A percentile compares a stretch with the other conserved stretches of the same genome.
Evolutionary conservation across 1,140 invertebrate genomes (phyloP).

Genomic region (Aphaenogaster ashmeadi): DNA sequence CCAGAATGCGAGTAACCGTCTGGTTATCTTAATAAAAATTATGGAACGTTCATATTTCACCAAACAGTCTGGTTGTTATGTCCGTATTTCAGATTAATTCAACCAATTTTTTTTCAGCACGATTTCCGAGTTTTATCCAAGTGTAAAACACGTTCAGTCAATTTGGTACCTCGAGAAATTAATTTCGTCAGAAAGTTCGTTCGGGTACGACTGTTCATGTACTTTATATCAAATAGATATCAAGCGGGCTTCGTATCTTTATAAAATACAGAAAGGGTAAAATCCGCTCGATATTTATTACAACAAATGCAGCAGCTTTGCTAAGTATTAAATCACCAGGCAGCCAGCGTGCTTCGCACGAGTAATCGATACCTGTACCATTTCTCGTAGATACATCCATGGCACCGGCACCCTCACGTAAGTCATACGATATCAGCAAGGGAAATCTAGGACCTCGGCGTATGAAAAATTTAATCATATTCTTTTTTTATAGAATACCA

Average conservation of each 20-base stretch:
- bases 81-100: too few species aligned
- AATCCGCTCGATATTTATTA: constrained; percentile 50
- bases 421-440: constrained; percentile 67
- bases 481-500: not conserved
- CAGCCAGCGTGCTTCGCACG: constrained; percentile 30
- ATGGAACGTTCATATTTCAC: too few species aligned
- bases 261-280: not conserved
- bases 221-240: constrained; percentile 30
- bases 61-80: too few species aligned
- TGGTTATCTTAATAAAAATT: too few species aligned
- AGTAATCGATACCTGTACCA: constrained; percentile 78
- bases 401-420: constrained; percentile 76
- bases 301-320: constrained; percentile 40
- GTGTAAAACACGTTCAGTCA: not conserved
- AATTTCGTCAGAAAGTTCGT: constrained; percentile 9
- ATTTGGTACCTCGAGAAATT: not conserved
- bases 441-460: not conserved
- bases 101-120: too few species aligned
- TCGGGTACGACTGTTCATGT: not conserved
- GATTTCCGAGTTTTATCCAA: not conserved
- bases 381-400: constrained; percentile 83
- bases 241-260: not conserved
- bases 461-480: constrained; percentile 36
- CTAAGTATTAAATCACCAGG: constrained; percentile 52
- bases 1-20: too few species aligned